Base-by-base conservation (phyloP, 2,797 vertebrate genomes). In the Netta rufina region DNA sequence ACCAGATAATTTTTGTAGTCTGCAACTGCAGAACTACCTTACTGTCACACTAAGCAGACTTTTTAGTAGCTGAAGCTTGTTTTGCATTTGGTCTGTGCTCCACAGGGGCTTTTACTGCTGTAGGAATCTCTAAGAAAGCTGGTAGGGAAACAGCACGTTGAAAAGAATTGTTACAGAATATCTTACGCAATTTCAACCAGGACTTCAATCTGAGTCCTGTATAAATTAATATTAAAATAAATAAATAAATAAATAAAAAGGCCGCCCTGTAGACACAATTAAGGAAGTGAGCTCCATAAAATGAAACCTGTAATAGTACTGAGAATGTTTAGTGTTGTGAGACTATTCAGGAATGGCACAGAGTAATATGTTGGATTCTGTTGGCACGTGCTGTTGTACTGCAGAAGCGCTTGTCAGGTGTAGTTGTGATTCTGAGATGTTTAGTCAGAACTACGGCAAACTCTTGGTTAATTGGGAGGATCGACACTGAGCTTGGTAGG, bases 401-500 rank as follows among this genome's bases (percentile, higher is more conserved):
- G n/a, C 41, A 76, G 62, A 66, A 88, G 9, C 36, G 58, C 32
- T 54, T 79, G 32, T 61, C 43, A 64, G 27, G 79, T 73, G 36
- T 5, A 30, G 28, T 65, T 90, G 20, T 12, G 36, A 49, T 86
- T 92, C 47, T 78, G 41, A 45, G 53, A 41, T 32, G 41, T 43
- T 84, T 57, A 57, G 57, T n/a, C 66, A 84, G 62, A 78, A 60
- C 47, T 81, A 2, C 27, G 77, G 39, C 49, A 76, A 76, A 60
- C 53, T 82, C 72, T 18, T 49, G 36, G 13, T 61, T 88, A 38
- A 86, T 88, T 36, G 49, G 22, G 16, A 64, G 53, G 12, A 76
- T 54, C 64, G 67, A 81, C n/a, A 58, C 28, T 67, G 67, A 90
- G 60, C 39, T 83, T 77, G 83, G 24, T 20, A 43, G 84, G 47